Evolutionary conservation across 2,797 vertebrate genomes (phyloP).

Genomic region (Prunella strophiata): DNA sequence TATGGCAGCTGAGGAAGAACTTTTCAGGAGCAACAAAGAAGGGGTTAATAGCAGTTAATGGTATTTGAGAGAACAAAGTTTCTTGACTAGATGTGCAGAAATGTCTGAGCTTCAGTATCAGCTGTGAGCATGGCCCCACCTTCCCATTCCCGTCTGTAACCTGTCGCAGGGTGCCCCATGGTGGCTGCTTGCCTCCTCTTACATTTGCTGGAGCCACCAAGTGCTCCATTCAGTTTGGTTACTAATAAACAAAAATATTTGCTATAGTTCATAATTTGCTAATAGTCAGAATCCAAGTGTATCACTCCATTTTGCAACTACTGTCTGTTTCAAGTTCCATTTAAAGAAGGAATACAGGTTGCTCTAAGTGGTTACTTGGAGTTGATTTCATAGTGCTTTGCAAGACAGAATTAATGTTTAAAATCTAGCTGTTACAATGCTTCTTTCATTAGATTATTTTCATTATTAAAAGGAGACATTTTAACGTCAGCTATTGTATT

Average conservation of each 20-base stretch:
- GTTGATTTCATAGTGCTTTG: background rate
- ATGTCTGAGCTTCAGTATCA: background rate
- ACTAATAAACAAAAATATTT: background rate
- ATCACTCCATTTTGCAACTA: background rate
- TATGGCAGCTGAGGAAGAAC: background rate
- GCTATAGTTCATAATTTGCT: background rate
- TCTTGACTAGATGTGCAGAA: background rate
- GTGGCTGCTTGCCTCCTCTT: slow-evolving; percentile 36
- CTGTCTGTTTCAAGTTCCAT: background rate
- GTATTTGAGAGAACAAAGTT: background rate
- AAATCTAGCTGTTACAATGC: background rate
- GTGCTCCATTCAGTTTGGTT: background rate
- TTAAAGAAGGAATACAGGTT: background rate
- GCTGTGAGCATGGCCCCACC: background rate
- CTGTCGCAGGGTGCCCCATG: slow-evolving; percentile 40
- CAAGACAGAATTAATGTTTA: background rate
- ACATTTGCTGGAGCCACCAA: background rate
- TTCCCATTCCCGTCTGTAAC: background rate
- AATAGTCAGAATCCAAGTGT: background rate
- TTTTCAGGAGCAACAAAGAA: background rate
- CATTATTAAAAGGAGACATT: background rate
- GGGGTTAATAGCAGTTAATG: background rate
- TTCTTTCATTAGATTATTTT: background rate
- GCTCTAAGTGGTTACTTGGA: background rate
- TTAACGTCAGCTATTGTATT: background rate